Conservation (phyloP, 1,140 invertebrate species). For the Uloborus diversus region DNA sequence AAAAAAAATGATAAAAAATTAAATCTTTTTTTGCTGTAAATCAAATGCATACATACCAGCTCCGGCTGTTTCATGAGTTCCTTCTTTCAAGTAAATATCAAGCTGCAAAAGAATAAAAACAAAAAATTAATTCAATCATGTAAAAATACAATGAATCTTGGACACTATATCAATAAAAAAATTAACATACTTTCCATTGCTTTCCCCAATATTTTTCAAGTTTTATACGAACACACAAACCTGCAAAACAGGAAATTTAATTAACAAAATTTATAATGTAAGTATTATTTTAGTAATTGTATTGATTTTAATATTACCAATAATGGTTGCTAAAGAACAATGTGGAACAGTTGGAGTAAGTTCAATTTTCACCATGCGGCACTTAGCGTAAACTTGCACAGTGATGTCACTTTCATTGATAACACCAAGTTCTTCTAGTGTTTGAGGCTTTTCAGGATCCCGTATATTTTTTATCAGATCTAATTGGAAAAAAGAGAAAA, state of each 20-base stretch:
- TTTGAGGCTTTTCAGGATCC: constrained; percentile 98
- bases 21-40: not conserved
- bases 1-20: not conserved
- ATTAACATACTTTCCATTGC: constrained; percentile 75
- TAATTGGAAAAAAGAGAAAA: constrained; percentile 40
- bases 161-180: constrained; percentile 47
- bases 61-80: constrained; percentile 88
- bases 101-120: constrained; percentile 26
- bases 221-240: constrained; percentile 83
- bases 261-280: not conserved
- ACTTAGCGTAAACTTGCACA: constrained; percentile 63
- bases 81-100: constrained; percentile 64
- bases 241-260: constrained; percentile 15
- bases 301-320: constrained; percentile 69
- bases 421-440: constrained; percentile 94
- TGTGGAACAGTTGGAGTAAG: constrained; percentile 99
- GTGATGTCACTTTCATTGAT: constrained; percentile 85
- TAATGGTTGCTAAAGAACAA: constrained; percentile 98
- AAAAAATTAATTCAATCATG: not conserved
- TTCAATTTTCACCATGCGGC: constrained; percentile 76
- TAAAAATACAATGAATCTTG: constrained; percentile 71
- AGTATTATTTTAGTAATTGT: not conserved
- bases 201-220: constrained; percentile 85
- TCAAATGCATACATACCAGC: constrained; percentile 61
- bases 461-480: constrained; percentile 88